Conservation (phyloP, 2,113 vertebrate species). For the Hystrix cristata region DNA sequence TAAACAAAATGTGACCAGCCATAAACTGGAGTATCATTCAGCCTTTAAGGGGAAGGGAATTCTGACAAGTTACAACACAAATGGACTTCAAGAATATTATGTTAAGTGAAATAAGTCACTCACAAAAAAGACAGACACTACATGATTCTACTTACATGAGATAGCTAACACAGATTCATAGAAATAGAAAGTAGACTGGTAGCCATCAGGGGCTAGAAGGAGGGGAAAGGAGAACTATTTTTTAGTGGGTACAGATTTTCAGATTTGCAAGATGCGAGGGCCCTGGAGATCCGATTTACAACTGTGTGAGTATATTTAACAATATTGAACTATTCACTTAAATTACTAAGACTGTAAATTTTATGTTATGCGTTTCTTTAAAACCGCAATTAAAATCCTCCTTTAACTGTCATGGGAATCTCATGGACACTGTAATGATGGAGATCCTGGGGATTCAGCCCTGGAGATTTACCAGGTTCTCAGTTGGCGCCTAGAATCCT, state of each 20-base stretch:
- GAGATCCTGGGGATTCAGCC: neutral
- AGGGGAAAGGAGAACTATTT: neutral
- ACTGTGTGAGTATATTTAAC: neutral
- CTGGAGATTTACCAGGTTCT: neutral
- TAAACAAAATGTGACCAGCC: neutral
- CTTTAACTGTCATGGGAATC: neutral
- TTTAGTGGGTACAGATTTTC: neutral
- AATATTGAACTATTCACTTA: neutral
- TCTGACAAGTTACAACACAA: neutral
- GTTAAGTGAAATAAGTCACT: neutral
- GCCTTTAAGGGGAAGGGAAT: neutral
- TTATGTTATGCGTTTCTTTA: neutral
- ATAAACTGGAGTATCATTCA: neutral
- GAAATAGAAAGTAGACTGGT: neutral
- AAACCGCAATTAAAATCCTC: neutral
- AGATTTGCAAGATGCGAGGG: neutral
- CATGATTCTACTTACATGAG: neutral
- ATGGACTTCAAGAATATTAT: neutral
- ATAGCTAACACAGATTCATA: neutral
- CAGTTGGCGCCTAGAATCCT: neutral
- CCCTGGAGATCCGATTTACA: neutral
- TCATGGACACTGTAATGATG: neutral
- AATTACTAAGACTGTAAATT: neutral
- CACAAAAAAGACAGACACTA: neutral
- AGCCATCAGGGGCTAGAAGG: rapidly evolving